Evolutionary conservation across 2,888 invertebrate genomes (phyloP), one percentile per base, ranked within the genome.

Genomic region (Nineta flava): DNA sequence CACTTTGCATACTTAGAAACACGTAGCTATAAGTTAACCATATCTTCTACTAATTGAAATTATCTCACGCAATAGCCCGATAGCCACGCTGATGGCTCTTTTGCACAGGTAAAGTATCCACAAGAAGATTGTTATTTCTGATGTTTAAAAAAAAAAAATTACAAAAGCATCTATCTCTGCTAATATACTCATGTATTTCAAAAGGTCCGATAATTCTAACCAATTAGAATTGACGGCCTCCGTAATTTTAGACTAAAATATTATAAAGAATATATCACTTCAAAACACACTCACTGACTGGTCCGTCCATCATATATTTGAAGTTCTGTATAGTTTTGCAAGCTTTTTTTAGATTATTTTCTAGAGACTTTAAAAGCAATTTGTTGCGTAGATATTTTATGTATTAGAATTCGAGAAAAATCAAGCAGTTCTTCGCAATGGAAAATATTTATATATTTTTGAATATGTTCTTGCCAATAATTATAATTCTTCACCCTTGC

Each of bases 51-150:
- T 49, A 49, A 49, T 64, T 61, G 60, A 62, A 65, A 63, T 63
- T 81, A 76, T 79, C 75, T 80, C 76, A 78, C 72, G 71, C 67
- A 78, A 76, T 84, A 88, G 90, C 87, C 88, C 90, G 74, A 84
- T 91, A 81, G 90, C 87, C 81, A 88, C 85, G 75, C 86, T 91
- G 79, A 87, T 91, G 87, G 87, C 86, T 76, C 82, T 90, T 68
- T 80, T 90, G 68, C 83, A 86, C 82, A 91, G 91, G 91, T 91
- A 91, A 86, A 76, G 75, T 73, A 70, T 65, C 59, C 15, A 44
- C 26, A 26, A 26, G 26, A 26, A n/a, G 44, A 49, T 17, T 38
- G 16, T 35, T 38, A 16, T 17, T 31, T 47, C 31, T 19, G 35
- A 47, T 17, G 32, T 46, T 15, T 31, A 46, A 35, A 15, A 43